Evolutionary conservation across 2,888 invertebrate genomes (phyloP).

Genomic region (Eledona agricola): DNA sequence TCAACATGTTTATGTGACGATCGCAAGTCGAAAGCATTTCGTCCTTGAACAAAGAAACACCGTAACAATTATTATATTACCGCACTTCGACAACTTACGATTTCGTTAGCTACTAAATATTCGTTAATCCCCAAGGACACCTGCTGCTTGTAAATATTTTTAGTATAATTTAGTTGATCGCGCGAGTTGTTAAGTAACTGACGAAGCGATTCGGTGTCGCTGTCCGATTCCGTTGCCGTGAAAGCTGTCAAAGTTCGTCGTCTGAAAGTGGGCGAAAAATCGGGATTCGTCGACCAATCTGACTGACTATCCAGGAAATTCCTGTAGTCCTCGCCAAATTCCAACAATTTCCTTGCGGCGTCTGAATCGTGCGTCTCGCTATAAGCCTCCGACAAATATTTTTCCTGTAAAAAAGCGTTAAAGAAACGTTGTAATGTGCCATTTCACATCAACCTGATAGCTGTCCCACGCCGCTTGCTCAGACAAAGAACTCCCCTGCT

Average conservation of each 20-base stretch:
- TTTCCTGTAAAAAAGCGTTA: conserved; percentile 71
- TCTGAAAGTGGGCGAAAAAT: conserved; percentile 62
- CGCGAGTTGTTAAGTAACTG: conserved; percentile 57
- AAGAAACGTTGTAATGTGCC: conserved; percentile 23
- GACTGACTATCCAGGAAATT: conserved; percentile 90
- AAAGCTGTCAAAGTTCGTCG: conserved; percentile 47
- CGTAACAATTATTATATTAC: too few species aligned
- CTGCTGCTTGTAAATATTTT: conserved; percentile 57
- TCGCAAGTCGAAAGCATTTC: conserved; percentile 87
- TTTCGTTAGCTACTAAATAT: conserved; percentile 56
- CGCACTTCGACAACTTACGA: conserved; percentile 55
- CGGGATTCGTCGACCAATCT: conserved; percentile 78
- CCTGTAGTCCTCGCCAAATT: conserved; percentile 91
- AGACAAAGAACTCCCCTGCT: conserved; percentile 83
- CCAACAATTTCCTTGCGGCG: conserved; percentile 80
- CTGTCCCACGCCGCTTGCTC: conserved; percentile 96
- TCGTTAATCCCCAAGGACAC: conserved; percentile 54
- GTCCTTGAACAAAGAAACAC: conserved; percentile 67
- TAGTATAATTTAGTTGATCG: conserved; percentile 55
- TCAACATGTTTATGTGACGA: conserved; percentile 85
- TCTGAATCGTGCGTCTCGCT: conserved; percentile 89
- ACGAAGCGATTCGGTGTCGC: conserved; percentile 58
- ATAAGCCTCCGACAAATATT: conserved; percentile 90
- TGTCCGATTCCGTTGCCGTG: conserved; percentile 52
- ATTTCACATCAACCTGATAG: conserved; percentile 74